Conservation (phyloP, 2,888 invertebrate genomes). For the Gastracanthus pulcherrimus region DNA sequence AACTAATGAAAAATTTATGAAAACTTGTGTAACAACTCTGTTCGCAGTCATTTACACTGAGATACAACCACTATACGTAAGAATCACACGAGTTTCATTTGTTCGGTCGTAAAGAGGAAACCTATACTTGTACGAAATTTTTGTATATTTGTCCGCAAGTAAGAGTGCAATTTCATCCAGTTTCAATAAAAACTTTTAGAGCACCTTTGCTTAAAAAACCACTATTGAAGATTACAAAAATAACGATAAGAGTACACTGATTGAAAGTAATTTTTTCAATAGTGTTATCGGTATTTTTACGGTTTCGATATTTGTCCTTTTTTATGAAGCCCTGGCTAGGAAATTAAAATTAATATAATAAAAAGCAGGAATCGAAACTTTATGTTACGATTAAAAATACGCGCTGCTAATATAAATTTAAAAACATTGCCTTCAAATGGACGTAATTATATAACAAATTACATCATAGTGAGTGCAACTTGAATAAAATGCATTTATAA, state of each 20-base stretch:
- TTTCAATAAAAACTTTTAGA: slow-evolving; percentile 17
- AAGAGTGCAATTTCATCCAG: slow-evolving; percentile 33
- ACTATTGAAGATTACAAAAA: slow-evolving; percentile 9
- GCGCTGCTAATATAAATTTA: no score
- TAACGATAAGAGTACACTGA: slow-evolving; percentile 1
- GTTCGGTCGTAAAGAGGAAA: slow-evolving; percentile 36
- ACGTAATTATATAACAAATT: background rate
- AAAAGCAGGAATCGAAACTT: background rate
- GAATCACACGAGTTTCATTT: slow-evolving; percentile 47
- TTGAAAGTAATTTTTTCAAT: background rate
- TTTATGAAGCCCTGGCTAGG: slow-evolving; percentile 26
- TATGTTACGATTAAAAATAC: no score
- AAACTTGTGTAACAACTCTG: slow-evolving; percentile 22
- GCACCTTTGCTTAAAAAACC: slow-evolving; percentile 25
- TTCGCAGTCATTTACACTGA: slow-evolving; percentile 20
- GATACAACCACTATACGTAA: slow-evolving; percentile 27
- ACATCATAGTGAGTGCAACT: background rate
- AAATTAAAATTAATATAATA: slow-evolving; percentile 1
- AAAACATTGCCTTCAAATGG: background rate
- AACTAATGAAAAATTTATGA: slow-evolving; percentile 24
- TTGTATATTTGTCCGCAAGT: slow-evolving; percentile 24
- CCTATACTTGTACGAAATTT: slow-evolving; percentile 19
- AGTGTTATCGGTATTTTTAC: slow-evolving; percentile 4
- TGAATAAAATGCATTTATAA: no score
- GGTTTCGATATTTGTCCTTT: background rate